Evolutionary conservation across 1,140 invertebrate species (phyloP), one percentile per base, ranked within the genome.

Genomic region (Diuraphis noxia): DNA sequence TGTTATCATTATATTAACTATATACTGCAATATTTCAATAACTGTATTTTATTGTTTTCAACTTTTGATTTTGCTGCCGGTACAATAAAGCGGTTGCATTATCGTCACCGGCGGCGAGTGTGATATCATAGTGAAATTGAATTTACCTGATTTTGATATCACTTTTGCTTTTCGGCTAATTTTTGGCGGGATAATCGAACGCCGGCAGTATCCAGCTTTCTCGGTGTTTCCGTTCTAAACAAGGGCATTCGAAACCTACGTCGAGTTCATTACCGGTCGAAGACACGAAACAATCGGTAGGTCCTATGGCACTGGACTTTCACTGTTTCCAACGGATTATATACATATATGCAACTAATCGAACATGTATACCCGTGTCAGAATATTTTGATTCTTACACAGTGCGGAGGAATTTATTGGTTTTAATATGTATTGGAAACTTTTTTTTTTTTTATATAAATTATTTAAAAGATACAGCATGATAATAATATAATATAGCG

Each of bases 181-280:
- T 88, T n/a, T 63, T 63, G 49, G 49, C 52, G 36, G 49, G 49
- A 56, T 40, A 56, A 86, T 49, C 84, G n/a, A 86, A 36, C 36
- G 49, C 23, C 10, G 23, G 10, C 13, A 34, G 19, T 34, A n/a
- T 36, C 13, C 41, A 81, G 77, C 89, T 91, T 91, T 91, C 89
- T 91, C 77, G 34, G 17, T 40, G 41, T 88, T 88, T 52, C 41
- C 72, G 34, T 81, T 81, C 77, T 79, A 82, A 81, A 81, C 89
- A 81, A 52, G 77, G 77, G 43, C 43, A 91, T 91, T 91, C 89
- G 89, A 91, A 91, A 91, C 77, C 89, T 30, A 40, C 43, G 36
- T 52, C 23, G 72, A 49, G 77, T 90, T 90, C 72, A 90, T 89
- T 89, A 89, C 88, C 88, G 88, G 63, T 77, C 88, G 88, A 89